Percentiles rank a stretch among this genome's conserved stretches.
phyloP scores from a whole-genome alignment of 2,797 vertebrate species.

The Myiotriccus ornatus region DNA sequence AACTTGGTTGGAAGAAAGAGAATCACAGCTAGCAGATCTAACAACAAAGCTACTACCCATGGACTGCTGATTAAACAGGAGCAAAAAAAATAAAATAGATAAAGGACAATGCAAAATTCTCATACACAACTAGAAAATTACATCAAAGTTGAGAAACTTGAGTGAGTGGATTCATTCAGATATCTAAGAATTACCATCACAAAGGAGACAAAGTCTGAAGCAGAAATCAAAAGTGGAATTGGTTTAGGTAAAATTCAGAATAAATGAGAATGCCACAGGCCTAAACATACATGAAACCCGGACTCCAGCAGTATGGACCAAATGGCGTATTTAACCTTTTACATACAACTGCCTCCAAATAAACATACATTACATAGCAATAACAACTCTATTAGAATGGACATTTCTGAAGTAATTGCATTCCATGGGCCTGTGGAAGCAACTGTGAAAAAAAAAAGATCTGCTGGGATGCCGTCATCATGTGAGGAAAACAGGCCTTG shows the following conservation, averaged over 20 bases:
- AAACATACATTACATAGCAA: background rate
- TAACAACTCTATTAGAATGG: background rate
- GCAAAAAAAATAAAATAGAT: background rate
- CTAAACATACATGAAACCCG: background rate
- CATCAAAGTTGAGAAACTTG: slow-evolving; percentile 33
- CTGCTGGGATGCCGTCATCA: background rate
- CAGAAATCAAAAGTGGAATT: slow-evolving; percentile 21
- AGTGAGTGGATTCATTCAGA: slow-evolving; percentile 12
- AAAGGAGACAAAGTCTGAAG: slow-evolving; percentile 16
- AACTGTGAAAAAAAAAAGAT: background rate
- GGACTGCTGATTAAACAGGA: background rate
- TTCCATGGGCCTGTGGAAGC: background rate
- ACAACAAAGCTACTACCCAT: background rate
- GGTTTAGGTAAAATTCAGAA: background rate
- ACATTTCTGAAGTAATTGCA: background rate
- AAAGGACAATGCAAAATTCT: background rate
- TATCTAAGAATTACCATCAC: slow-evolving; percentile 29
- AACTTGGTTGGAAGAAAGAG: background rate
- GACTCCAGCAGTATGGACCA: background rate
- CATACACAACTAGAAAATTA: background rate
- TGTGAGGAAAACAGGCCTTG: background rate
- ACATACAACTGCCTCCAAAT: background rate
- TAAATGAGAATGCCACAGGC: background rate
- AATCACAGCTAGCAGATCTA: background rate
- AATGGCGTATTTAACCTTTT: background rate